Base-by-base conservation (phyloP, 2,113 vertebrate genomes). In the Narcine bancroftii region DNA sequence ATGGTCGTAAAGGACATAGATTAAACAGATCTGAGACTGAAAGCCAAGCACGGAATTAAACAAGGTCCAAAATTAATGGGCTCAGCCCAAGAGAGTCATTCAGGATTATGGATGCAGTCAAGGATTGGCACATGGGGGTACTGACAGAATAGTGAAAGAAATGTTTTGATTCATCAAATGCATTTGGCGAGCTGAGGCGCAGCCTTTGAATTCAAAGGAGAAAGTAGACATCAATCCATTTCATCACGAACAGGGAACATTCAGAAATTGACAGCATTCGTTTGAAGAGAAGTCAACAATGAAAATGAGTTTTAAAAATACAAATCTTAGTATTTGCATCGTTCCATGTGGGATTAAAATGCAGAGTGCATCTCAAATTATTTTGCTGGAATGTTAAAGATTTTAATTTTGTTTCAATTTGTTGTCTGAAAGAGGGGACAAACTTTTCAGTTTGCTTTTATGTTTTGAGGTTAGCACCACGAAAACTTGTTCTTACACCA, bases 351-450 rank as follows among this genome's bases (percentile, higher is more conserved):
- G 50, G 53, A 19, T 63, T 63, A 60, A 63, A 87, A 63, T 11
- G 17, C 33, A 50, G 50, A 81, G 10, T 29, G 36, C 21, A 87
- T 87, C 17, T 33, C 19, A 21, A 63, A 11, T 87, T 36, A 60
- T 36, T 7, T 56, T 87, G 81, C 36, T 60, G 4, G 29, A 56
- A 56, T 85, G 6, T 56, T 56, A 56, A 6, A 50, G 11, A 85
- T n/a, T 81, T 85, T 69, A 21, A 60, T 87, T n/a, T 83, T 87
- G n/a, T n/a, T 63, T 87, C 33, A 87, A 87, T n/a, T 36, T 4
- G 56, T 11, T 19, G 56, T 36, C 53, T 39, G 36, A 36, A 83
- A 15, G 53, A 60, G 33, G 81, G 81, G 53, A 33, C n/a, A 63
- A 19, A 85, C 11, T 11, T 85, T 85, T 85, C 15, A 56, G 36